phyloP scores from a whole-genome alignment of 2,888 invertebrate genomes.

The Cryptosula pallasiana region DNA sequence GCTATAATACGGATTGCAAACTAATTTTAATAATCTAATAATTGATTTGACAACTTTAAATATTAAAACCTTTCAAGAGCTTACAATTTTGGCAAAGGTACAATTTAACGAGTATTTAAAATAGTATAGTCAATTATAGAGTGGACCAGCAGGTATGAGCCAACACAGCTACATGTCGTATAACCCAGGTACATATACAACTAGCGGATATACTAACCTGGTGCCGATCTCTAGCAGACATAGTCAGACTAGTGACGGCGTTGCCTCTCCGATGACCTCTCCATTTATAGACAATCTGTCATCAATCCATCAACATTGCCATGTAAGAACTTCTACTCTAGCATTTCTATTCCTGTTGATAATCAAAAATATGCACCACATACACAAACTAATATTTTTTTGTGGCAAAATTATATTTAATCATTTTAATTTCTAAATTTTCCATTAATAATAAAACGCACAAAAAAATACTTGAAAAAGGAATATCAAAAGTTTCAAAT shows the following conservation, averaged over 20 bases:
- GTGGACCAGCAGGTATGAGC: background rate
- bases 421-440: no score
- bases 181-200: background rate
- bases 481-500: no score
- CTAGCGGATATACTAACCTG: background rate
- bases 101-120: no score
- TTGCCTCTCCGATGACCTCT: background rate
- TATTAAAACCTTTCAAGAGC: no score
- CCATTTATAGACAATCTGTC: background rate
- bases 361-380: background rate
- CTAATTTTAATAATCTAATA: no score
- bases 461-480: no score
- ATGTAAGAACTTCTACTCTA: background rate
- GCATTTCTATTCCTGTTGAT: background rate
- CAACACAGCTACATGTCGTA: background rate
- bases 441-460: no score
- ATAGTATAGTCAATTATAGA: background rate
- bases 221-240: background rate
- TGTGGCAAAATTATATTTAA: no score
- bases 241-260: background rate
- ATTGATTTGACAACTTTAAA: no score
- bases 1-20: no score
- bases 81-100: no score
- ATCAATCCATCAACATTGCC: background rate
- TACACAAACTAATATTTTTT: no score